These are phyloP conservation scores for Meandrina meandrites DNA, from an alignment of 92 coral and sea anemone species.

Conservation along the genomic window DNA sequence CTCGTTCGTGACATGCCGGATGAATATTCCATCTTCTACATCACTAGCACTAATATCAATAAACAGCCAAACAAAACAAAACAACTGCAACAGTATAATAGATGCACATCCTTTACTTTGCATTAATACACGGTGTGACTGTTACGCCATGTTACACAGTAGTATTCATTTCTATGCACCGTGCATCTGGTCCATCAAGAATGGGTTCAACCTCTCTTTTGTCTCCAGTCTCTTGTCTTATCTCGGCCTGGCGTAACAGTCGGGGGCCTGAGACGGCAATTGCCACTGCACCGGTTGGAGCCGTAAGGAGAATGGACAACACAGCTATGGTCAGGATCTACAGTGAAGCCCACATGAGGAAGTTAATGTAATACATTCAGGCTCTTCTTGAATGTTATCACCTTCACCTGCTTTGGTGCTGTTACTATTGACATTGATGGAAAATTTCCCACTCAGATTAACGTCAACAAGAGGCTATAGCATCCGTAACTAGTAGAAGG, in stretches of 20 bases:
- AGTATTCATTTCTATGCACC: constrained; percentile 8
- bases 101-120: background rate
- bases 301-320: constrained; percentile 89
- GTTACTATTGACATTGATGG: too few species aligned
- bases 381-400: too few species aligned
- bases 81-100: background rate
- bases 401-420: background rate
- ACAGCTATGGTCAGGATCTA: constrained; percentile 97
- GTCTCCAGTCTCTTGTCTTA: constrained; percentile 32
- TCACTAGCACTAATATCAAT: too few species aligned
- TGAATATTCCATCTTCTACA: too few species aligned
- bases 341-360: background rate
- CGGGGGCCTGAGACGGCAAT: constrained; percentile 83
- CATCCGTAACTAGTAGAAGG: background rate
- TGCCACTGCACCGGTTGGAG: constrained; percentile 92
- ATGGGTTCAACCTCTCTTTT: constrained; percentile 13
- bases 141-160: constrained; percentile 1
- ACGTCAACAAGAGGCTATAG: too few species aligned
- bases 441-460: too few species aligned
- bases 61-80: too few species aligned
- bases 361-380: background rate
- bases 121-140: background rate
- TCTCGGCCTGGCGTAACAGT: constrained; percentile 64
- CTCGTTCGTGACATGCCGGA: too few species aligned
- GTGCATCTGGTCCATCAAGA: constrained; percentile 7